Evolutionary conservation across 2,888 invertebrate species (phyloP).

Genomic region (Tryphoninae sp.): DNA sequence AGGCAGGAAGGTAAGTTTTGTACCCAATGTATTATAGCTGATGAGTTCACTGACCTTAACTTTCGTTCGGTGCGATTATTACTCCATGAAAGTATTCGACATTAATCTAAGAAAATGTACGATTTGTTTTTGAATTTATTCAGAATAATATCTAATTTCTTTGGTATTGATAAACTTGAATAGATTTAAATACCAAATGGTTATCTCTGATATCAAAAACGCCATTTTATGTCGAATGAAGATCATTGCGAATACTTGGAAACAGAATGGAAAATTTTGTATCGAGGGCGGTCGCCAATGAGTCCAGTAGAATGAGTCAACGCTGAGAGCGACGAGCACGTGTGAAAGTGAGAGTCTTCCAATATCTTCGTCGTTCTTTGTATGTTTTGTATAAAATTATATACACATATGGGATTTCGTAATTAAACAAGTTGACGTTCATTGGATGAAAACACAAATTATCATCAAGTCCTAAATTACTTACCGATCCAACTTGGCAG

Average conservation of each 20-base stretch:
- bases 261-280: neutral
- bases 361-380: neutral
- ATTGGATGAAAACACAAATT: neutral
- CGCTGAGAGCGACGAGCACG: conserved; percentile 54
- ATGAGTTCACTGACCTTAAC: too few species aligned
- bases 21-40: too few species aligned
- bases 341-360: conserved; percentile 24
- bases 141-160: neutral
- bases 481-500: conserved; percentile 14
- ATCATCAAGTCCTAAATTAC: neutral
- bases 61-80: too few species aligned
- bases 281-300: neutral
- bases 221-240: neutral
- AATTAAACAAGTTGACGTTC: neutral
- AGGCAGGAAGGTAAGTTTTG: too few species aligned
- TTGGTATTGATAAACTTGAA: neutral
- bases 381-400: neutral
- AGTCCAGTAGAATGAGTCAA: conserved; percentile 46
- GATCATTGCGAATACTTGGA: neutral
- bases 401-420: neutral
- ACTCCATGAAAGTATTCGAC: too few species aligned
- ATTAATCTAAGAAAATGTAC: too few species aligned
- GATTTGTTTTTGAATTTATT: too few species aligned
- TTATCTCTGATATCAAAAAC: neutral
- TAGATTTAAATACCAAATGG: neutral